Evolutionary conservation across 2,797 vertebrate species (phyloP), one percentile per base, ranked within the genome.

Genomic region (Heterohyrax brucei): DNA sequence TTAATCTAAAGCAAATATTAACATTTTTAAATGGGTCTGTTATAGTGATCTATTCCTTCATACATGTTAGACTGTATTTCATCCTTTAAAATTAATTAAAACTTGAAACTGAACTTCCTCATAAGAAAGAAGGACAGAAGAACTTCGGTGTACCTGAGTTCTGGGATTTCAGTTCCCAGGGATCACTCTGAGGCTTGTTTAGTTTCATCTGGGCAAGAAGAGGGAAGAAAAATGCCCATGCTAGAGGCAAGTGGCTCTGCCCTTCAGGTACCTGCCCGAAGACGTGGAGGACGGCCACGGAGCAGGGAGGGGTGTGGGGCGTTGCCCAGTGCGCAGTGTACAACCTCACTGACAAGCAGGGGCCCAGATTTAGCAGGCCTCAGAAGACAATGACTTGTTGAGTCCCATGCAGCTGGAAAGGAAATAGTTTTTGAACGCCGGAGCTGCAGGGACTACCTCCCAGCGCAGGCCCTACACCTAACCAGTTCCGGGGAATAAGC

Each of bases 21-120:
- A 84, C 21, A 50, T 91, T 91, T 77, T 86, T 14, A 80, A 90
- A 33, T 46, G 70, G 30, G 19, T 77, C 19, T 79, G 75, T 44
- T 83, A 2, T 61, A 18, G 86, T 87, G 44, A 62, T 77, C 30
- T 85, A 53, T 93, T 91, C 26, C 24, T 91, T 87, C 5, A 61
- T 70, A 28, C 22, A 28, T 66, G 14, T 82, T 62, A 66, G 59
- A 87, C 33, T 87, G 1, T 21, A 77, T 19, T 73, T 87, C 3
- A 1, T 72, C 61, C 79, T 66, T 86, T 73, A 30, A 83, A 86
- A 87, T 84, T 76, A 61, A 28, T 89, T 75, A 87, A 89, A 79
- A 83, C 14, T 68, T 90, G 39, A 53, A 85, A 82, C 68, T 44
- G 28, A 64, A 76, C 85, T 95, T 87, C 14, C 21, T 80, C 21